Base-by-base conservation (phyloP, 2,113 vertebrate species). In the Spermophilus dauricus region DNA sequence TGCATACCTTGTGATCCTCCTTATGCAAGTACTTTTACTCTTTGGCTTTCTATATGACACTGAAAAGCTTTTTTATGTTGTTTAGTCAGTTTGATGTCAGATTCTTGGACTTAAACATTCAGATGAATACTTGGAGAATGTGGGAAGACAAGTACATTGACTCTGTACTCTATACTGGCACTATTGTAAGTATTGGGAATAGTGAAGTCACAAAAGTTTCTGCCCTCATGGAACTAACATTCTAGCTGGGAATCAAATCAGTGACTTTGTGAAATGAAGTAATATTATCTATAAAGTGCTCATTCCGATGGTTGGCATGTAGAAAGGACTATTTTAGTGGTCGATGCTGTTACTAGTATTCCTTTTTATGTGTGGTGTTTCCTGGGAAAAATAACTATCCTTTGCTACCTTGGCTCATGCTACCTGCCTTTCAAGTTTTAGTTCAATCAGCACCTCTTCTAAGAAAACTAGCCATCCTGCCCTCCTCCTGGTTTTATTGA, bases 61-160 rank as follows among this genome's bases (percentile, higher is more conserved):
- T 63, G 17, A 26, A 72, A 83, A 80, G 4, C 24, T 53, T 78
- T 72, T 30, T 67, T 39, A 58, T 24, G 58, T 26, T 32, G 30
- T 75, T 17, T 69, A 56, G 70, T 95, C 42, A 39, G 53, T 69
- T 82, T 81, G 77, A 51, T 69, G 28, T 91, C 63, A n/a, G 76
- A 83, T 82, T 90, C 69, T 70, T 70, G 28, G 77, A 65, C 70
- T 95, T 91, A 89, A 76, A 77, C 51, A 42, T 42, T 37, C 72
- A 80, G 48, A n/a, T 58, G 65, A 30, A 39, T 94, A 95, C 78
- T 70, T 63, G 8, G 65, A 5, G 10, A 63, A 56, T 5, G 12
- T 48, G 51, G 56, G 11, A 89, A 82, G 84, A 80, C 72, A 91
- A 20, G 81, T 73, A 45, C 51, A 61, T 22, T 76, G 34, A 67